A percentile compares a stretch with the other conserved stretches of the same genome.
These are phyloP conservation scores for Probaryconus sp. DNA, from an alignment of 1,140 invertebrate species.

Conservation along the genomic window DNA sequence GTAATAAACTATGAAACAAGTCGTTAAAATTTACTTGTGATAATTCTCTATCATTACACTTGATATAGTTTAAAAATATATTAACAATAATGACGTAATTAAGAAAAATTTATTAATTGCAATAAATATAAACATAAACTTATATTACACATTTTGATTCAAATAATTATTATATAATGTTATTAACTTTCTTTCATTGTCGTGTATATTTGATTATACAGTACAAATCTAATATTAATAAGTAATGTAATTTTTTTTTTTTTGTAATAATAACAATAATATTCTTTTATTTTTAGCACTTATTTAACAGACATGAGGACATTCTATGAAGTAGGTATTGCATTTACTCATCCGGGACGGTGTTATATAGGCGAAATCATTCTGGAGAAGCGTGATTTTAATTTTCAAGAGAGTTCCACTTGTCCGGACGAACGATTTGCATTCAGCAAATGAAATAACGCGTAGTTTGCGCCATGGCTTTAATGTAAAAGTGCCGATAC, in stretches of 20 bases:
- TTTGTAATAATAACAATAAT: neutral
- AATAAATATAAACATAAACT: too few relatives aligned
- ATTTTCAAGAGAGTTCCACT: slow-evolving; percentile 10
- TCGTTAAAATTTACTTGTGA: too few relatives aligned
- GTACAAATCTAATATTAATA: too few relatives aligned
- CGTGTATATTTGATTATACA: too few relatives aligned
- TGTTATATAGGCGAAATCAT: slow-evolving; percentile 71
- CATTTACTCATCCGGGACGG: slow-evolving; percentile 53
- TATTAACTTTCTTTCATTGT: too few relatives aligned
- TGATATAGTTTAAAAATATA: too few relatives aligned
- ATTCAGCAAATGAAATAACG: slow-evolving; percentile 31
- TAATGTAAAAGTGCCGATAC: slow-evolving; percentile 36
- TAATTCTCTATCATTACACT: too few relatives aligned
- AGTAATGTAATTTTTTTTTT: too few relatives aligned
- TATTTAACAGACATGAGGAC: slow-evolving; percentile 66
- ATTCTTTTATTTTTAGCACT: slow-evolving; percentile 56
- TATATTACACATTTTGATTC: too few relatives aligned
- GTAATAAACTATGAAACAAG: too few relatives aligned
- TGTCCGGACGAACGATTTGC: slow-evolving; percentile 36
- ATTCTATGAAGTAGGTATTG: slow-evolving; percentile 70
- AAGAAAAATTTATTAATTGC: neutral
- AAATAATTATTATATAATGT: too few relatives aligned
- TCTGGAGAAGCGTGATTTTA: slow-evolving; percentile 57
- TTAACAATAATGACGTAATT: too few relatives aligned
- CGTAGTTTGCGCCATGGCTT: slow-evolving; percentile 13